Evolutionary conservation across 64 coral and sea anemone genomes (phyloP), one percentile per base, ranked within the genome.

Genomic region (Acropora tenuis): DNA sequence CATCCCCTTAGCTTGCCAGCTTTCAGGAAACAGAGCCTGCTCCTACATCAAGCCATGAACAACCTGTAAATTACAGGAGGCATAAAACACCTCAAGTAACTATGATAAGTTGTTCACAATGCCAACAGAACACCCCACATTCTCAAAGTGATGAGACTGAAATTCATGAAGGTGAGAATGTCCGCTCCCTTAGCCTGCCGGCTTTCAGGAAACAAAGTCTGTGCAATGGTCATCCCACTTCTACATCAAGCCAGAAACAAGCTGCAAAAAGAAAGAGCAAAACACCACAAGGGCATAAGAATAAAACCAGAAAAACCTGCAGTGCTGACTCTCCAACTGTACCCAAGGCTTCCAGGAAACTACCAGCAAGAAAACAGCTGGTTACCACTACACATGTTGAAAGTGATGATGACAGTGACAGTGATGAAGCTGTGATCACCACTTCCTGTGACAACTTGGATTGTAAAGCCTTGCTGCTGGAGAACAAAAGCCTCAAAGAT

Each of bases 241-340:
- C 18, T 59, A 59, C 79, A 82, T 59, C 50, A 82, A 55, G 58
- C 5, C 5, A 83, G 17, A 77, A 74, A 88, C 69, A 76, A 88
- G 55, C 10, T 42, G 15, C 6, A 75, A 75, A 75, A 50, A 53
- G 9, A 11, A 58, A 50, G 5, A 72, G 77, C 9, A 88, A 88
- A 77, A 73, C 83, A 74, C n/a, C 72, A 74, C 30, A 30, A 30
- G 30, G 30, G 30, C 30, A 30, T 30, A 30, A 30, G 30, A 30
- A 30, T 30, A 30, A 30, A 30, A 30, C 30, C 30, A 30, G 30
- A 30, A 30, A 30, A 30, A 30, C 30, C 30, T 30, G 30, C 30
- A 30, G 30, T 30, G 30, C 30, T 30, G 30, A 30, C 30, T 30
- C 30, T 30, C 30, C 30, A 30, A 30, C 30, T 30, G 30, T 30